Percentiles rank a stretch among this genome's conserved stretches.
Conservation (phyloP, 92 coral and sea anemone genomes). For the Parazoanthus darwini region DNA sequence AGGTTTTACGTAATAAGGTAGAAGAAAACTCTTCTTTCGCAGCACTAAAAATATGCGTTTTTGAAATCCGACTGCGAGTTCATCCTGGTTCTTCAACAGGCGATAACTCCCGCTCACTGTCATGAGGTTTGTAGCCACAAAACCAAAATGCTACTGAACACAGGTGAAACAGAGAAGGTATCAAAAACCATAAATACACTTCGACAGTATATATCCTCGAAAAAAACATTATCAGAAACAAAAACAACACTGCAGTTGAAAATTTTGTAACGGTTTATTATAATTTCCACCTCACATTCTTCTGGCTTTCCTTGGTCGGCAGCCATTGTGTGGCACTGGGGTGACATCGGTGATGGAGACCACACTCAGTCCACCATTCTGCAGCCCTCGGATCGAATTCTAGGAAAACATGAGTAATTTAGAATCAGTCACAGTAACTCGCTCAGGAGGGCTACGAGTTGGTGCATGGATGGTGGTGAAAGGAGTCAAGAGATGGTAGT, state of each 20-base stretch:
- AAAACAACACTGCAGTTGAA: not conserved
- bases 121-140: no score
- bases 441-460: not conserved
- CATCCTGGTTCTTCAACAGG: no score
- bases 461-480: not conserved
- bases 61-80: no score
- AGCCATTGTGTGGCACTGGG: slow-evolving; percentile 97
- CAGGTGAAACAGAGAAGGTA: not conserved
- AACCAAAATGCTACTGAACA: no score
- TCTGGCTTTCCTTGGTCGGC: slow-evolving; percentile 91
- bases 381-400: slow-evolving; percentile 88
- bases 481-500: not conserved
- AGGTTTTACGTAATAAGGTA: no score
- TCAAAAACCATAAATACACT: not conserved
- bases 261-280: not conserved
- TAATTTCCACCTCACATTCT: slow-evolving; percentile 50
- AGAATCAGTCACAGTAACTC: not conserved
- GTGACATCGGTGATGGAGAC: slow-evolving; percentile 94
- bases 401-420: slow-evolving; percentile 18
- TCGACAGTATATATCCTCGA: not conserved
- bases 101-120: no score
- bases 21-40: no score
- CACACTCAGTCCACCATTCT: slow-evolving; percentile 76
- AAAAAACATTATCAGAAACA: not conserved
- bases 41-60: no score